Percentiles rank a stretch among this genome's conserved stretches.
Conservation (phyloP, 2,113 vertebrate genomes). For the Odobenus rosmarus region DNA sequence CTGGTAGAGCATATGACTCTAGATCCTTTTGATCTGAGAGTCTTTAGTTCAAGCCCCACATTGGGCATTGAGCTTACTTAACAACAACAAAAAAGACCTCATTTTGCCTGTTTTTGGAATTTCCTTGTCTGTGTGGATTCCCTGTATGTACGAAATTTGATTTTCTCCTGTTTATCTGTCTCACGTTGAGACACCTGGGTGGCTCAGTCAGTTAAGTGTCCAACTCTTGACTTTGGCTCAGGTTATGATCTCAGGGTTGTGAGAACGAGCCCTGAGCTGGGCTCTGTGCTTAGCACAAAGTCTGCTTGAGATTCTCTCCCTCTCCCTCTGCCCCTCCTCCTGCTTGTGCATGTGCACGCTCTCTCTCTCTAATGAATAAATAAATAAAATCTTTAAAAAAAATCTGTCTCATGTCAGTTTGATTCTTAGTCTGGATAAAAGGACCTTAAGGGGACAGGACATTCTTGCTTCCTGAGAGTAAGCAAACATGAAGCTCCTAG, state of each 20-base stretch:
- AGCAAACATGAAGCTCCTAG: neutral
- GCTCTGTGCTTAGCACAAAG: neutral
- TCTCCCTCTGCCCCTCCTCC: neutral
- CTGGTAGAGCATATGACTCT: neutral
- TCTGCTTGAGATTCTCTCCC: neutral
- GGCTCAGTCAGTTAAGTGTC: neutral
- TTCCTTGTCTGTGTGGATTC: neutral
- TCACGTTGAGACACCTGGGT: neutral
- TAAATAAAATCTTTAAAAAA: neutral
- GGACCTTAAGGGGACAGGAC: neutral
- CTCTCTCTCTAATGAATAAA: neutral
- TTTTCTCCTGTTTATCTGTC: neutral
- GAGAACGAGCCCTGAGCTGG: neutral
- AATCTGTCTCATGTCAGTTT: neutral
- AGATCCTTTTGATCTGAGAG: neutral
- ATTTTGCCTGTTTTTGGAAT: neutral
- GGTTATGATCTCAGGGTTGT: neutral
- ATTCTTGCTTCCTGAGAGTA: neutral
- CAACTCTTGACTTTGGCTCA: neutral
- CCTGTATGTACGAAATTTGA: neutral
- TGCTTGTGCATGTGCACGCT: neutral
- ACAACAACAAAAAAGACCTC: neutral
- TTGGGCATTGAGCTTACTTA: neutral
- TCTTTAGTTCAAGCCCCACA: neutral
- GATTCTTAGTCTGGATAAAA: neutral